These are phyloP conservation scores for Ateles fusciceps DNA, from an alignment of 2,797 vertebrate genomes.

Conservation along the genomic window DNA sequence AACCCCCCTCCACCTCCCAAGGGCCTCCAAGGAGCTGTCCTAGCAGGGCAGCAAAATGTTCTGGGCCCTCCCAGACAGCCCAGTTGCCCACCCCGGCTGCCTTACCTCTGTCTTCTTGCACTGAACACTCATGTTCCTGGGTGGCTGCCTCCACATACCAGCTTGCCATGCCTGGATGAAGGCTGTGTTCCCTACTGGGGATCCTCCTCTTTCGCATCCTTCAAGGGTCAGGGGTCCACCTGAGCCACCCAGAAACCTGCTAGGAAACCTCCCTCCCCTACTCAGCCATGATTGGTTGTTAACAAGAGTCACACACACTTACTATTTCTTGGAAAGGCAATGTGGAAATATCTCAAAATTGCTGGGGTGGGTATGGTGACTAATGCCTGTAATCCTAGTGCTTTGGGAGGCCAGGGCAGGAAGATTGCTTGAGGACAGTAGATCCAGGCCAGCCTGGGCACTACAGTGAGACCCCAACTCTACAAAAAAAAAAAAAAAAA, in stretches of 20 bases:
- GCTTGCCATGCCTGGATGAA: fast-evolving
- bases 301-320: neutral
- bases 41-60: fast-evolving
- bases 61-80: neutral
- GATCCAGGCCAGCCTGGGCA: neutral
- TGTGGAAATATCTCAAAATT: neutral
- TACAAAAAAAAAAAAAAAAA: neutral
- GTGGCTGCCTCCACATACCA: neutral
- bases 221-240: neutral
- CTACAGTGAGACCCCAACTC: neutral
- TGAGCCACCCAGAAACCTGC: neutral
- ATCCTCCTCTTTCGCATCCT: neutral
- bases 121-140: neutral
- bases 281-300: too few relatives aligned
- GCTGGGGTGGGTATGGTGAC: too few relatives aligned
- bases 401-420: neutral
- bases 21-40: neutral
- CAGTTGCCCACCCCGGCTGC: fast-evolving
- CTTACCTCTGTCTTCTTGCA: neutral
- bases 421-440: neutral
- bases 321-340: neutral
- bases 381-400: too few relatives aligned
- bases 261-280: too few relatives aligned
- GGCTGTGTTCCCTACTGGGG: neutral
- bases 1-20: neutral